phyloP scores from a whole-genome alignment of 2,888 invertebrate species.

The Monochamus alternatus region DNA sequence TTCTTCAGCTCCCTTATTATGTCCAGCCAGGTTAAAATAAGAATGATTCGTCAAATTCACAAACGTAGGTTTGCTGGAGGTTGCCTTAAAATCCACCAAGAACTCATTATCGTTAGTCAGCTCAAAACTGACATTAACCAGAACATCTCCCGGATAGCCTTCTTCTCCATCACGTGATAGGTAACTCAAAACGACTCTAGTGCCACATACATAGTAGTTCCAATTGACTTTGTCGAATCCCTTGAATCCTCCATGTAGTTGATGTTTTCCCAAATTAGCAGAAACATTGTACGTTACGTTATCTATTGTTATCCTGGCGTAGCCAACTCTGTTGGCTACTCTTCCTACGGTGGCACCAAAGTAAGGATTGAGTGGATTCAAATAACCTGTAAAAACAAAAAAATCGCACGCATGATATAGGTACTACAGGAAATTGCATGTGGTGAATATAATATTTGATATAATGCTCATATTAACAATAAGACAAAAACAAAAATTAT shows the following conservation, averaged over 20 bases:
- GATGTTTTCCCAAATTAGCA: slow-evolving; percentile 80
- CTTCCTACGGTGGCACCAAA: slow-evolving; percentile 92
- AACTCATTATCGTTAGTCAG: slow-evolving; percentile 84
- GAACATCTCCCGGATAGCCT: slow-evolving; percentile 90
- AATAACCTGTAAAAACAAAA: slow-evolving; percentile 75
- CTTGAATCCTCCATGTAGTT: slow-evolving; percentile 87
- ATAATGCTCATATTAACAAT: no score
- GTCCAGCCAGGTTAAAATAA: slow-evolving; percentile 95
- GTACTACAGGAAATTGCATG: no score
- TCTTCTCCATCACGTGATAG: slow-evolving; percentile 86
- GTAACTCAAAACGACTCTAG: slow-evolving; percentile 82
- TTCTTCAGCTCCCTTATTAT: slow-evolving; percentile 79
- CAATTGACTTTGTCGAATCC: slow-evolving; percentile 88
- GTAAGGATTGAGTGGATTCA: slow-evolving; percentile 81
- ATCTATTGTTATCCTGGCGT: slow-evolving; percentile 80
- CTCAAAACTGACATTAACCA: slow-evolving; percentile 80
- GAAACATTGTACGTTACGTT: slow-evolving; percentile 81
- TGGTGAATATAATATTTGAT: no score
- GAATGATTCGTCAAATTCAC: slow-evolving; percentile 91
- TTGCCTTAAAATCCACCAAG: slow-evolving; percentile 83
- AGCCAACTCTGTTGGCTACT: slow-evolving; percentile 86
- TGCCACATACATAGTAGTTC: slow-evolving; percentile 76
- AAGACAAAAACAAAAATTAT: neutral
- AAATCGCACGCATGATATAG: neutral
- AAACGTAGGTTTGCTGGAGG: slow-evolving; percentile 84